A percentile compares a stretch with the other conserved stretches of the same genome.
Evolutionary conservation across 1,140 invertebrate species (phyloP).

Genomic region (Yoshiicerus persimilis): DNA sequence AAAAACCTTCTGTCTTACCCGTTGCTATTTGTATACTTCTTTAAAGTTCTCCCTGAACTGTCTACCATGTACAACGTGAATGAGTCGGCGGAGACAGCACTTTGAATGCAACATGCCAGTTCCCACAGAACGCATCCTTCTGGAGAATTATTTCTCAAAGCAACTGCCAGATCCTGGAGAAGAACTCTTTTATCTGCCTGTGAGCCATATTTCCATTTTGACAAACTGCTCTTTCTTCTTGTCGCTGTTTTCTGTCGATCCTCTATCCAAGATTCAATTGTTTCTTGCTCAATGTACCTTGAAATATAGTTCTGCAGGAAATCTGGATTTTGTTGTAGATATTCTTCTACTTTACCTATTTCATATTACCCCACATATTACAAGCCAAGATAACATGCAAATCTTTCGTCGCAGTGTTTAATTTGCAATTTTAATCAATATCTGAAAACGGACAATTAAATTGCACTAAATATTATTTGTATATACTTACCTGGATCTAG

Average conservation of each 20-base stretch:
- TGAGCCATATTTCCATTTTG: conserved; percentile 42
- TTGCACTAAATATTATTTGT: background rate
- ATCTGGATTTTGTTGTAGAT: conserved; percentile 36
- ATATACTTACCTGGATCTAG: background rate
- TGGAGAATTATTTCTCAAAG: conserved; percentile 26
- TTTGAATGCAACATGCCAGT: conserved; percentile 63
- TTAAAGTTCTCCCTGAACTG: background rate
- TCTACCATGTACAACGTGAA: conserved; percentile 30
- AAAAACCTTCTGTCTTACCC: background rate
- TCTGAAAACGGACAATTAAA: too few species aligned
- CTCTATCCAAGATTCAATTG: conserved; percentile 36
- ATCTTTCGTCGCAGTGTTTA: too few species aligned
- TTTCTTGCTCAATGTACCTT: conserved; percentile 35
- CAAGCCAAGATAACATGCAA: background rate
- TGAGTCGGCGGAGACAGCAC: conserved; percentile 3
- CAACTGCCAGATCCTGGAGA: conserved; percentile 36
- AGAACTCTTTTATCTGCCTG: conserved; percentile 31
- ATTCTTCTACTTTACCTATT: conserved; percentile 40
- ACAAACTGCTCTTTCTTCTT: conserved; percentile 35
- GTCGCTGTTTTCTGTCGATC: conserved; percentile 32
- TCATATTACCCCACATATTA: background rate
- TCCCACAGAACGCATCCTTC: conserved; percentile 60
- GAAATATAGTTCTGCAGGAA: conserved; percentile 34
- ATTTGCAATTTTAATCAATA: background rate
- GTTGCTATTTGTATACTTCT: conserved; percentile 1